A percentile compares a stretch with the other conserved stretches of the same genome.
Conservation (phyloP, 2,888 invertebrate genomes). For the Hypsopygia costalis region DNA sequence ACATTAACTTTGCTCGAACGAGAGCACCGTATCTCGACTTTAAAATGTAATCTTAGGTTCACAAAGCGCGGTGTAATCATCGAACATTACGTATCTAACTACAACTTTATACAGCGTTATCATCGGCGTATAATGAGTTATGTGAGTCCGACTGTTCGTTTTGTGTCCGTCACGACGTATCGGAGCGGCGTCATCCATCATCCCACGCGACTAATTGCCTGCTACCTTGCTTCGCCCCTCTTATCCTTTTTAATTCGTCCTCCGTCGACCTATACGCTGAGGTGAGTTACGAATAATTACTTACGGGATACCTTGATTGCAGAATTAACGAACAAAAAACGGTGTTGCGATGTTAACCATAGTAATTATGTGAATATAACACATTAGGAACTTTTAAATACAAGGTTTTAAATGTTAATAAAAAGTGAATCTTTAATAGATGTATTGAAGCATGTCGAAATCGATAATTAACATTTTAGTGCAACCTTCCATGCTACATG, state of each 20-base stretch:
- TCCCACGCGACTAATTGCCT: constrained; percentile 72
- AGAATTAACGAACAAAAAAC: constrained; percentile 51
- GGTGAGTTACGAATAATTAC: constrained; percentile 64
- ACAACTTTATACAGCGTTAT: constrained; percentile 72
- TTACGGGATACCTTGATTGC: constrained; percentile 58
- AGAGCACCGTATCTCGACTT: constrained; percentile 4
- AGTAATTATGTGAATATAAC: constrained; percentile 14
- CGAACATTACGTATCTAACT: constrained; percentile 64
- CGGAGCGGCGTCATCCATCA: constrained; percentile 73
- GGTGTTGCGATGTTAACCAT: constrained; percentile 35
- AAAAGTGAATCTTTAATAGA: too few species aligned
- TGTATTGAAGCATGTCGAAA: not conserved
- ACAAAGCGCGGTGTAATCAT: constrained; percentile 50
- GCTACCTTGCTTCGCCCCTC: constrained; percentile 72
- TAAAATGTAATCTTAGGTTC: constrained; percentile 47
- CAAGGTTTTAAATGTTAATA: too few species aligned
- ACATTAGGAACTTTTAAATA: too few species aligned
- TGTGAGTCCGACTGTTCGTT: constrained; percentile 57
- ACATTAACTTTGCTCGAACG: constrained; percentile 6
- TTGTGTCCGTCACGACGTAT: constrained; percentile 65
- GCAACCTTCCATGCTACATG: not conserved
- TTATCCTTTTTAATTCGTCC: constrained; percentile 74
- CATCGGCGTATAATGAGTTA: constrained; percentile 76
- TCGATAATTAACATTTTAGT: not conserved
- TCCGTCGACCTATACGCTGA: constrained; percentile 52